phyloP scores from a whole-genome alignment of 1,140 invertebrate genomes.

The Orchestia grillus region DNA sequence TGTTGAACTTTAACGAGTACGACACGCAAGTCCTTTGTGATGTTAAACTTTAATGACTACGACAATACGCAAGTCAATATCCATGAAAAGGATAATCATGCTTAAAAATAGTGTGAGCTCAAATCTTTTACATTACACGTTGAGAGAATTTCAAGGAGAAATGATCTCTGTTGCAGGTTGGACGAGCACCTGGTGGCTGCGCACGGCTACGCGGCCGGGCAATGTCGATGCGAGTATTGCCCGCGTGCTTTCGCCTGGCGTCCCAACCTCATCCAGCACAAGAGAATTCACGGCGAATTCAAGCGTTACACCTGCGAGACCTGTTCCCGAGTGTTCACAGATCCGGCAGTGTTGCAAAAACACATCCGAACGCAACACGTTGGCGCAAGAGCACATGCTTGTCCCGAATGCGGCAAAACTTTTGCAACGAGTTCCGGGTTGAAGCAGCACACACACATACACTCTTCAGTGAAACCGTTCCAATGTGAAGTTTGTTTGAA shows the following conservation, averaged over 20 bases:
- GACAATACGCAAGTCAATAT: neutral
- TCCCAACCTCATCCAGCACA: slow-evolving; percentile 85
- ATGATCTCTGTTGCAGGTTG: slow-evolving; percentile 75
- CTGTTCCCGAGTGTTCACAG: slow-evolving; percentile 91
- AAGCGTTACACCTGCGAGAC: slow-evolving; percentile 92
- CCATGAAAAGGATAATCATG: too few relatives aligned
- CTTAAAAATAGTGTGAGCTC: too few relatives aligned
- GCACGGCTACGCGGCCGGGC: slow-evolving; percentile 82
- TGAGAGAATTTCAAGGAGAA: neutral
- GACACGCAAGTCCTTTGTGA: slow-evolving; percentile 71
- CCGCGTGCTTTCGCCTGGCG: slow-evolving; percentile 86
- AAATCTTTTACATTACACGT: too few relatives aligned
- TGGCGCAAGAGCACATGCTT: slow-evolving; percentile 93
- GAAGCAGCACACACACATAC: slow-evolving; percentile 99
- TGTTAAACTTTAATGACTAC: neutral
- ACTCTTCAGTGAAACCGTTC: slow-evolving; percentile 98
- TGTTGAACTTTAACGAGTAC: neutral
- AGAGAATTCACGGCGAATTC: slow-evolving; percentile 74
- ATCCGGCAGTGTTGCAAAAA: slow-evolving; percentile 94
- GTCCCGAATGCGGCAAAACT: slow-evolving; percentile 97
- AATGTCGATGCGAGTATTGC: slow-evolving; percentile 88
- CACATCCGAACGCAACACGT: slow-evolving; percentile 95
- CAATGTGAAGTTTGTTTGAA: slow-evolving; percentile 90
- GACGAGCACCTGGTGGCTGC: slow-evolving; percentile 83
- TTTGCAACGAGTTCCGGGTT: slow-evolving; percentile 97